Evolutionary conservation across 2,113 vertebrate genomes (phyloP), one percentile per base, ranked within the genome.

Genomic region (Spilogale gracilis): DNA sequence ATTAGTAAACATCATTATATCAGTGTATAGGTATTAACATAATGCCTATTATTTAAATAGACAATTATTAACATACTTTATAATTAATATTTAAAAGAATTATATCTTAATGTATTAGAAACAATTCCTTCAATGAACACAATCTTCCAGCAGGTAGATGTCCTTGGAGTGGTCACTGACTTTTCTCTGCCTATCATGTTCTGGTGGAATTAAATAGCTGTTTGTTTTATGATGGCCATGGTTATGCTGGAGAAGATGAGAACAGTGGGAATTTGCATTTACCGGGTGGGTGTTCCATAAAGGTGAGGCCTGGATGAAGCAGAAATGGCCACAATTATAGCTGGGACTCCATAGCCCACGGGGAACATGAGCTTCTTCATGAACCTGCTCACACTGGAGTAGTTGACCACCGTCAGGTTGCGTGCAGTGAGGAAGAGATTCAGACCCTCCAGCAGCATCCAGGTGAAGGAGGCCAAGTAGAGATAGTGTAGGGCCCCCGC

Each of bases 391-490:
- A 38, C 0, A 0, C 32, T 18, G 32, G n/a, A 71, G 32, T 71
- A 71, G 67, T 10, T 71, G 67, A 38, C 17, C 67, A 71, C 67
- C 3, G 1, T 71, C 17, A 71, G 67, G 17, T 69, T 69, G 65
- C 65, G 67, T n/a, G 67, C 67, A 18, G 67, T 69, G 16, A 69
- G 67, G 67, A 69, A 69, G 32, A 69, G 67, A 38, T 38, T 38
- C 38, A 38, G 38, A 38, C 38, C 38, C 38, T 38, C 38, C 38
- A 38, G 38, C 38, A 16, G 94, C 98, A 98, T 98, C 98, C 98
- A 98, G 79, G 91, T 25, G 43, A 98, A 98, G 43, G 71, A 79
- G n/a, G 96, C 95, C 25, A 98, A 93, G 94, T 97, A 98, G 93
- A 98, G 67, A 74, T 97, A 98, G 60, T 98, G 97, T 20, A 98